phyloP scores from a whole-genome alignment of 1,140 invertebrate species.

The Sminthurinus signatus region DNA sequence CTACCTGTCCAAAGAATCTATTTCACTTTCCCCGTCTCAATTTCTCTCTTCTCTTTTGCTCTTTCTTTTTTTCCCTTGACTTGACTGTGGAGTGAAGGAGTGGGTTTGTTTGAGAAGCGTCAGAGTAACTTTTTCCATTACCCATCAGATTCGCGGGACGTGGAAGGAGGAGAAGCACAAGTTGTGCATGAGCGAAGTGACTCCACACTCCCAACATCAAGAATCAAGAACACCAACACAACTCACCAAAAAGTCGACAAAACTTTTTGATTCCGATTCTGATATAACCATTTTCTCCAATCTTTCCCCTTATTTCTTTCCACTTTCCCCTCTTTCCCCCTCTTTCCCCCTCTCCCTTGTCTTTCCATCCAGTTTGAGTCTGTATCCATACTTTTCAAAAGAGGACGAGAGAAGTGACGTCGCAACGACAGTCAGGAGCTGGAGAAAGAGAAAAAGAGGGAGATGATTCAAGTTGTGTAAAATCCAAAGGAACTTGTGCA shows the following conservation, averaged over 20 bases:
- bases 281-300: background rate
- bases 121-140: slow-evolving; percentile 8
- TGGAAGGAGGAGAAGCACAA: no score
- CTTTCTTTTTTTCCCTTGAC: background rate
- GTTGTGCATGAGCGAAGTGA: no score
- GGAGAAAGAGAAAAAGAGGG: background rate
- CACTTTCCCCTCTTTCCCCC: background rate
- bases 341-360: background rate
- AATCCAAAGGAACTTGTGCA: background rate
- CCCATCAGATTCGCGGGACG: no score
- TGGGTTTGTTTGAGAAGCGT: background rate
- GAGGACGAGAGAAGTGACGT: no score
- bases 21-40: no score
- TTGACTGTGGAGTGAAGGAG: background rate
- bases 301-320: background rate
- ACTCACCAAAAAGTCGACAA: no score
- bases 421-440: no score
- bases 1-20: no score
- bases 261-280: slow-evolving; percentile 1
- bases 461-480: slow-evolving; percentile 10
- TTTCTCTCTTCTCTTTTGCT: background rate
- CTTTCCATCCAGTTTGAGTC: no score
- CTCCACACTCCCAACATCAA: background rate
- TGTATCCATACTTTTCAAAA: no score
- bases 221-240: background rate